Evolutionary conservation across 2,888 invertebrate genomes (phyloP).

Genomic region (Alcis repandata): DNA sequence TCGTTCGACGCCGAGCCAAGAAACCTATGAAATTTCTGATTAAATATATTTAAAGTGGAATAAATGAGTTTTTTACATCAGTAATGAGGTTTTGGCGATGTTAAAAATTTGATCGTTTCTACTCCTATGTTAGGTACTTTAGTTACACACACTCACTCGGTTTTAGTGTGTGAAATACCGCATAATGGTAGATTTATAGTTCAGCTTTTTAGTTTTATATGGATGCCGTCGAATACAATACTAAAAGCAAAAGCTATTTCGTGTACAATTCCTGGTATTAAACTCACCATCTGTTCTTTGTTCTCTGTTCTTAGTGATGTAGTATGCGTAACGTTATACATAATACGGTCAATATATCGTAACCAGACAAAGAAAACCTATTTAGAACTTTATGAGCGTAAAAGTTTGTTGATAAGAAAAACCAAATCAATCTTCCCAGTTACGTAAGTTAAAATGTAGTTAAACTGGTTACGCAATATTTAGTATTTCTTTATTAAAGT

Average conservation of each 20-base stretch:
- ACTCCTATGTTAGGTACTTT: not conserved
- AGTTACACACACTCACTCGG: not conserved
- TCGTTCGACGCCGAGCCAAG: slow-evolving; percentile 11
- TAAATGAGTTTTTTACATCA: slow-evolving; percentile 9
- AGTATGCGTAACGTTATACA: not conserved
- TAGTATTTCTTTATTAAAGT: slow-evolving; percentile 24
- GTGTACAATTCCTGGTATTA: slow-evolving; percentile 36
- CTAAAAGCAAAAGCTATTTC: slow-evolving; percentile 43
- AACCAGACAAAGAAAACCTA: slow-evolving; percentile 23
- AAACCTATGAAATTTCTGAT: slow-evolving; percentile 13
- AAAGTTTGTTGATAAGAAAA: not conserved
- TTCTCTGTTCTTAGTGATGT: slow-evolving; percentile 10
- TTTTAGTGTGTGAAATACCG: slow-evolving; percentile 6
- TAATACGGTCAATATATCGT: slow-evolving; percentile 8
- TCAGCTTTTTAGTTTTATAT: slow-evolving; percentile 40
- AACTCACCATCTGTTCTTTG: slow-evolving; percentile 38
- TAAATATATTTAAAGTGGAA: slow-evolving; percentile 25
- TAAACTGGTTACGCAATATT: slow-evolving; percentile 5
- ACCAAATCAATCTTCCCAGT: not conserved
- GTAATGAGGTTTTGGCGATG: slow-evolving; percentile 15
- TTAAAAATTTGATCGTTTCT: not conserved
- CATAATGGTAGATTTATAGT: slow-evolving; percentile 29
- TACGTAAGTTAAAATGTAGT: not conserved
- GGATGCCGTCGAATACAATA: slow-evolving; percentile 19
- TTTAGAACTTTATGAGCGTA: not conserved